Base-by-base conservation (phyloP, 2,888 invertebrate species). In the Teleiodes luculella region DNA sequence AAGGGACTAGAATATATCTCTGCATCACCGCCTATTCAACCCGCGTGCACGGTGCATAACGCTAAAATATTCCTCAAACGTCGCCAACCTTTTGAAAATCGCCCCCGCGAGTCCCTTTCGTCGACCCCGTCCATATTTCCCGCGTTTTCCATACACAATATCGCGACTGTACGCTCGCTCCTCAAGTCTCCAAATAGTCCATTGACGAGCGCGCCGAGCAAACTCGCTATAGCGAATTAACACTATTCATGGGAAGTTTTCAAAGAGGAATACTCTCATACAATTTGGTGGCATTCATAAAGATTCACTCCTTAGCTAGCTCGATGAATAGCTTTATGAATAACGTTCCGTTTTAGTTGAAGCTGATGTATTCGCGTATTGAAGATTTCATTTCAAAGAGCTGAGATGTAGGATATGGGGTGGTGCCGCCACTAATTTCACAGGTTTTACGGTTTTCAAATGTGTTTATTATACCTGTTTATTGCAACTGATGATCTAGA, bases 231-330 rank as follows among this genome's bases (percentile, higher is more conserved):
- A 87, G 85, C 87, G 87, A 88, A 83, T 87, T 87, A 87, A 87
- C 88, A 88, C 88, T 88, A 89, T 89, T 89, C 89, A 89, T 77
- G 74, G 80, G 81, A 86, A 88, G 78, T 86, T 86, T 86, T 88
- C 80, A 87, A 89, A 88, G 87, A 87, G 84, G 86, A 87, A 86
- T 86, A 82, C 86, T 85, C 85, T 86, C 87, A 87, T 88, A 89
- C 88, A 89, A 89, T 89, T 88, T 89, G 86, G 87, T 85, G 81
- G 88, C 84, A 89, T 88, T 89, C 88, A 88, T 82, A 88, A 86
- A 89, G 86, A 88, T 85, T 84, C 85, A 80, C 86, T 86, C 82
- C 88, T 88, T 83, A 86, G 81, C 80, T 73, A 66, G 78, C 75
- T 68, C 74, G 74, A 74, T 86, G 86, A 87, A 87, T 84, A 74